Evolutionary conservation across 2,888 invertebrate genomes (phyloP), one percentile per base, ranked within the genome.

Genomic region (Rotaria magnacalcarata): DNA sequence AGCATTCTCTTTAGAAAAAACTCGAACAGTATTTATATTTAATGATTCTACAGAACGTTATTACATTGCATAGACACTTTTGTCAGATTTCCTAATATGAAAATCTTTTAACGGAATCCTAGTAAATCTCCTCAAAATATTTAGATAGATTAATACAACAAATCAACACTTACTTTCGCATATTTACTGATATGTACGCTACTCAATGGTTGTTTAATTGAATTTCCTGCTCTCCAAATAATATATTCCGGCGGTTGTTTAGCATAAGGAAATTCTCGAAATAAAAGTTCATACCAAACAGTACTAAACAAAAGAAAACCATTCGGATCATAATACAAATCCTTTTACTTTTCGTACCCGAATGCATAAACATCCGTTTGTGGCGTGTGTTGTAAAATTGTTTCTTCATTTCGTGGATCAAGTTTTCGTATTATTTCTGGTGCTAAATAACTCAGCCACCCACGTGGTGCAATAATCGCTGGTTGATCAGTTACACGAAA

Each of bases 401-500:
- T 93, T 89, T 96, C 95, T 88, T 94, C 94, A 41, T 86, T 14
- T 11, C 80, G 43, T 85, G 92, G 91, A 88, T 94, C 93, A 88
- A 99, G 93, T 89, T 94, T 94, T 87, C 96, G 94, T 89, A 97
- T 95, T 88, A 99, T 93, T 93, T 99, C 99, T 19, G 99, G 98
- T 87, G 98, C 95, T 90, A 98, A 93, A 92, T 99, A 99, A 92
- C 97, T 97, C 91, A 99, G 93, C 99, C 99, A 99, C 88, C 97
- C 96, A 89, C 95, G 89, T 47, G 54, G 80, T 47, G 80, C 47
- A 24, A 80, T 84, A 10, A 84, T 27, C 1, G 84, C 60, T 58
- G 27, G 87, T 86, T 85, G 87, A 84, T 58, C 24, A 47, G 14
- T 34, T 67, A 80, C 14, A 88, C 95, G 95, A 91, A 95, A 95